These are phyloP conservation scores for Cephalotes varians DNA, from an alignment of 2,888 invertebrate species.

Conservation along the genomic window DNA sequence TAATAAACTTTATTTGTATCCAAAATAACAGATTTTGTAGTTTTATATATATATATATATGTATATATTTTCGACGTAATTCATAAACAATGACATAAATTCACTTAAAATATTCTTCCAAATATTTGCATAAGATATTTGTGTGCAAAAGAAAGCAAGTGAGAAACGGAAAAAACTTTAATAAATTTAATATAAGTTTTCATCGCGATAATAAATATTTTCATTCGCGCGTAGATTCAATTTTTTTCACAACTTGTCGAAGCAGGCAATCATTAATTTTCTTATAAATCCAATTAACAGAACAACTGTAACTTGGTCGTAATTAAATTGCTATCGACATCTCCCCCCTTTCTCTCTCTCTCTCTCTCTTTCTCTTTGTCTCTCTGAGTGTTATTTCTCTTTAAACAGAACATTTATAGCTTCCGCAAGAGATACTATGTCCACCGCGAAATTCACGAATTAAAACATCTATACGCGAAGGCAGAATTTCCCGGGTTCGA, in stretches of 20 bases:
- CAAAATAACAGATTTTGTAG: neutral
- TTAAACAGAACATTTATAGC: slow-evolving; percentile 12
- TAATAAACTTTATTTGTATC: neutral
- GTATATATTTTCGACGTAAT: neutral
- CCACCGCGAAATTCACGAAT: neutral
- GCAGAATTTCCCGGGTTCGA: neutral
- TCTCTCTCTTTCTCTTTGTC: neutral
- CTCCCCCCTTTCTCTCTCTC: no score
- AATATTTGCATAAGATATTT: slow-evolving; percentile 12
- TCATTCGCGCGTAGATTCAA: neutral
- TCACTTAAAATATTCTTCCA: slow-evolving; percentile 10
- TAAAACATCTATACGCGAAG: slow-evolving; percentile 14
- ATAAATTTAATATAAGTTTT: neutral
- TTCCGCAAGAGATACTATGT: slow-evolving; percentile 15
- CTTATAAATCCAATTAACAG: slow-evolving; percentile 17
- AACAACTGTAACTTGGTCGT: neutral
- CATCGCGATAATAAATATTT: neutral
- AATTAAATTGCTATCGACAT: slow-evolving; percentile 22
- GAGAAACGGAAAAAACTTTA: neutral
- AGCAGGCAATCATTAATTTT: neutral
- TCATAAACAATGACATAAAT: slow-evolving; percentile 14
- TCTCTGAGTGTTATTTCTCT: neutral
- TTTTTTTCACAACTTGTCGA: neutral
- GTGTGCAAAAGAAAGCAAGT: neutral
- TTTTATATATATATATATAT: neutral